Evolutionary conservation across 2,797 vertebrate species (phyloP), one percentile per base, ranked within the genome.

Genomic region (Luscinia luscinia): DNA sequence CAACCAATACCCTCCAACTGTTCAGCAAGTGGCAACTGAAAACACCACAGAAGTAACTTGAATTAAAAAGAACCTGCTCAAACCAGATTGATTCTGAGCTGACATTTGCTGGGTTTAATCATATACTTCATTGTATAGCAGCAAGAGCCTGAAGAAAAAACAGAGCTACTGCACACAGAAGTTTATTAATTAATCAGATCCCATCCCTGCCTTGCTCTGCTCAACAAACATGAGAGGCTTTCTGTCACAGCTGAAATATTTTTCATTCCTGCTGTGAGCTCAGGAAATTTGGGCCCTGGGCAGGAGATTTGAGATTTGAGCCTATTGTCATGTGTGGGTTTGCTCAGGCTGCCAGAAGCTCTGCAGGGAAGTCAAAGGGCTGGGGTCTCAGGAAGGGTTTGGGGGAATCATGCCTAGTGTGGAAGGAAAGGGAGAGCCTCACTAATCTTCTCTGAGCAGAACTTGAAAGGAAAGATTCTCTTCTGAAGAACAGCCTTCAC

Each of bases 1-100:
- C 75, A 93, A 93, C 73, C 79, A 77, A 45, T 87, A 68, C 62
- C 46, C 59, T 73, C 54, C 38, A 67, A 95, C 52, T 36, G 38
- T 78, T 93, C 90, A 79, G 82, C 66, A 61, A 93, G 80, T 30
- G 24, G 70, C 74, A 87, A 55, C 86, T 48, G 69, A 74, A 91
- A 92, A 48, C 3, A 2, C 5, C 30, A 30, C 34, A 15, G 7
- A 57, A 86, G 68, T 41, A 79, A 76, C 83, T 86, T 43, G 69
- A 52, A 51, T 91, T 74, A 80, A n/a, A 82, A 93, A 92, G 67
- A 40, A 76, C 52, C 34, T 80, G 54, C 83, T 36, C 63, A 52
- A 79, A 62, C 24, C 49, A 84, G 87, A 57, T 46, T 32, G 63
- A 61, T 76, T 74, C 67, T 51, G 34, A 78, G 70, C 41, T 87